These are phyloP conservation scores for Oconnorella tubifera DNA, from an alignment of 2,888 invertebrate genomes.

Conservation along the genomic window DNA sequence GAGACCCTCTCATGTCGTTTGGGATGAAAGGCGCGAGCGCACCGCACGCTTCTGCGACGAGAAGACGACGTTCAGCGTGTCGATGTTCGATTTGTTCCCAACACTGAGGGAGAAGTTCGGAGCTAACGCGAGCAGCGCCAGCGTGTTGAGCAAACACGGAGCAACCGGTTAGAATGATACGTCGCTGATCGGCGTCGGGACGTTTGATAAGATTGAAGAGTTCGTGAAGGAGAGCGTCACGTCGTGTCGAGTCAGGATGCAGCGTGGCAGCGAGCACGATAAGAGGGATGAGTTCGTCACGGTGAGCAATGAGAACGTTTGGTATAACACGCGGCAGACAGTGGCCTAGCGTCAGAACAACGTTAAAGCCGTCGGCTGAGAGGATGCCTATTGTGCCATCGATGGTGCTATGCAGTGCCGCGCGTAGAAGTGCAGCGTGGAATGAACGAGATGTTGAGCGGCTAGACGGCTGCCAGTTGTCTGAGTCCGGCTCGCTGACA, in stretches of 20 bases:
- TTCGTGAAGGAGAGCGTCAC: slow-evolving; percentile 66
- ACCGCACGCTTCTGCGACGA: slow-evolving; percentile 69
- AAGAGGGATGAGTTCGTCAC: slow-evolving; percentile 69
- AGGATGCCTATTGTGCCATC: slow-evolving; percentile 54
- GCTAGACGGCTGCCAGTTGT: background rate
- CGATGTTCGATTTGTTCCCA: slow-evolving; percentile 72
- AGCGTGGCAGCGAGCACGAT: slow-evolving; percentile 64
- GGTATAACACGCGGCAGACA: slow-evolving; percentile 66
- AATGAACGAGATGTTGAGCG: slow-evolving; percentile 58
- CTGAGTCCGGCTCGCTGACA: no score
- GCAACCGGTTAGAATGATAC: slow-evolving; percentile 58
- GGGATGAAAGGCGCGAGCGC: slow-evolving; percentile 67
- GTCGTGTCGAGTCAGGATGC: slow-evolving; percentile 62
- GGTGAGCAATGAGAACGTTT: slow-evolving; percentile 67
- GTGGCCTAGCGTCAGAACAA: slow-evolving; percentile 61
- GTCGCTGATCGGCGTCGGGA: slow-evolving; percentile 67
- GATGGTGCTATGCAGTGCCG: slow-evolving; percentile 49
- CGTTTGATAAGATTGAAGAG: slow-evolving; percentile 70
- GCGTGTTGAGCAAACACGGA: slow-evolving; percentile 58
- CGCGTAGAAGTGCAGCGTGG: slow-evolving; percentile 60
- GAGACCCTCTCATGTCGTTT: slow-evolving; percentile 64
- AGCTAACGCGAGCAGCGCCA: slow-evolving; percentile 62
- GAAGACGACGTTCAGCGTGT: slow-evolving; percentile 65
- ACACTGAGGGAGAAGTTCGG: slow-evolving; percentile 68
- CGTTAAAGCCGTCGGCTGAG: slow-evolving; percentile 40